A percentile compares a stretch with the other conserved stretches of the same genome.
phyloP scores from a whole-genome alignment of 1,140 invertebrate species.

The Heliconius melpomene region DNA sequence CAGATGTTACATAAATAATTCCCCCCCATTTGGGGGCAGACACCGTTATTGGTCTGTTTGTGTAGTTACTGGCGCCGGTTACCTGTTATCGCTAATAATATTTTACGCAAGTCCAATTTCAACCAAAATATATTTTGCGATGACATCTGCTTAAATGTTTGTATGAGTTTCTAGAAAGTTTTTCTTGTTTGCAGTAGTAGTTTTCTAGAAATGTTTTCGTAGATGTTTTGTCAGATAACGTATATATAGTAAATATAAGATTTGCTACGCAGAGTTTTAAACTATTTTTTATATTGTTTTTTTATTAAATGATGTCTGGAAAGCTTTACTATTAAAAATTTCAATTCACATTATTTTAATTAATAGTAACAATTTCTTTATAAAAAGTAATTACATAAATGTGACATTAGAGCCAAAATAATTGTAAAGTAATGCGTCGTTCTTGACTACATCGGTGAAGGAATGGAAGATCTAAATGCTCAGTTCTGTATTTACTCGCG shows the following conservation, averaged over 20 bases:
- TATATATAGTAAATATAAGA: too few relatives aligned
- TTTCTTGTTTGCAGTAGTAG: background rate
- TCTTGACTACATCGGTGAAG: too few relatives aligned
- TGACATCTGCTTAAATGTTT: slow-evolving; percentile 10
- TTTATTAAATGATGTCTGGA: background rate
- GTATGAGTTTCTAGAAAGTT: background rate
- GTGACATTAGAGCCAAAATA: too few relatives aligned
- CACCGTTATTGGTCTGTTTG: slow-evolving; percentile 25
- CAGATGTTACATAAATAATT: slow-evolving; percentile 23
- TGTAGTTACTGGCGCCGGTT: slow-evolving; percentile 15
- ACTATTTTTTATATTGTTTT: background rate
- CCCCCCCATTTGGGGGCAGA: slow-evolving; percentile 16
- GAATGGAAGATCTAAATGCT: too few relatives aligned
- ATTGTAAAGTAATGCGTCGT: too few relatives aligned
- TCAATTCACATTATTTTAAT: too few relatives aligned
- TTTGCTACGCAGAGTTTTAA: background rate
- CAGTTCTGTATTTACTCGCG: too few relatives aligned
- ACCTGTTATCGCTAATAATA: slow-evolving; percentile 19
- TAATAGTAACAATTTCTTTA: too few relatives aligned
- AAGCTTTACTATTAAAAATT: too few relatives aligned
- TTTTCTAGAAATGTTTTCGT: background rate
- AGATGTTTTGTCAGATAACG: background rate
- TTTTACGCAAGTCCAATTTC: slow-evolving; percentile 11
- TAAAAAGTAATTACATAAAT: too few relatives aligned
- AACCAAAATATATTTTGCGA: slow-evolving; percentile 6